These are phyloP conservation scores for Lissocephala sabroskyi DNA, from an alignment of 2,888 invertebrate genomes.

Conservation along the genomic window DNA sequence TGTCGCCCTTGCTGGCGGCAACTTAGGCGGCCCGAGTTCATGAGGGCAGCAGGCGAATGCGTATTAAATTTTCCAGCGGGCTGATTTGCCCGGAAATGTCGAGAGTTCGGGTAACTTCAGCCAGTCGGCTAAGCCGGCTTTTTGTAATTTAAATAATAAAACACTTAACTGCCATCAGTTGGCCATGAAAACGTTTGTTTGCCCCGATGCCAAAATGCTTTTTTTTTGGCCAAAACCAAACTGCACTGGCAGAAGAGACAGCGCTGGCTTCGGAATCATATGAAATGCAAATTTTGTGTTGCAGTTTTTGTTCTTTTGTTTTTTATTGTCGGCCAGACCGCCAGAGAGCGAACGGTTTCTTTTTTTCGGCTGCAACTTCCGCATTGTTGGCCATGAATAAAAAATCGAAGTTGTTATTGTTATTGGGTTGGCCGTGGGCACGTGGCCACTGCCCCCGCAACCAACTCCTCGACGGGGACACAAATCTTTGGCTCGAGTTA, in stretches of 20 bases:
- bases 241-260: neutral
- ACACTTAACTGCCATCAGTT: constrained; percentile 1
- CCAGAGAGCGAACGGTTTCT: constrained; percentile 43
- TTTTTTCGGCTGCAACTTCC: constrained; percentile 56
- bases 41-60: neutral
- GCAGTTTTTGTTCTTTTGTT: constrained; percentile 4
- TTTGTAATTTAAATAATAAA: constrained; percentile 6
- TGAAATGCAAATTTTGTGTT: constrained; percentile 43
- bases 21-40: neutral
- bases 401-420: constrained; percentile 30
- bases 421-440: no score
- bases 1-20: no score
- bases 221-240: no score
- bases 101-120: no score
- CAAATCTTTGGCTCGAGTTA: constrained; percentile 13
- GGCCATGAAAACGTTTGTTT: neutral
- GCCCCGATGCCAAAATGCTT: no score
- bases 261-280: constrained; percentile 3
- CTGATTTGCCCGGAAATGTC: no score
- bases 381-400: constrained; percentile 66
- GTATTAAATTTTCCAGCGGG: neutral
- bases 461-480: constrained; percentile 16
- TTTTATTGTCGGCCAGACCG: constrained; percentile 7
- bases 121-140: neutral
- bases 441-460: no score